Base-by-base conservation (phyloP, 2,888 invertebrate species). In the Heterodera filipjevi region DNA sequence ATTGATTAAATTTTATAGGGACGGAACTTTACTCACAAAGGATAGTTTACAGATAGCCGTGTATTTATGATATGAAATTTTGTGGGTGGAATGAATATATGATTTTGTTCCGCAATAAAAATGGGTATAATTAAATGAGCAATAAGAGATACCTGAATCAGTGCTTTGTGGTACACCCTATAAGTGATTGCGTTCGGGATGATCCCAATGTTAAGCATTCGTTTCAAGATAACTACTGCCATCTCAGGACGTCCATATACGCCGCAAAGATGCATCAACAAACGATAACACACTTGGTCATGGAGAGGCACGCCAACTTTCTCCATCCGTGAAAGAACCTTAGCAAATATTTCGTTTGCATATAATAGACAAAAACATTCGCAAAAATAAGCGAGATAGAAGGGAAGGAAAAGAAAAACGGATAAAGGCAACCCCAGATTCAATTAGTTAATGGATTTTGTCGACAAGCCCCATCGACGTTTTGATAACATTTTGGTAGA, bases 171-270 rank as follows among this genome's bases (percentile, higher is more conserved):
- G 88, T 93, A 93, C 89, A 93, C 94, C 86, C 98, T 98, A 88
- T 99, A 99, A 0, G 99, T 99, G 76, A 99, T 93, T 16, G 99
- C 99, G 90, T 99, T 99, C 0, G 97, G 96, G 89, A 95, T 95
- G 64, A 99, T 92, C 0, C 95, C 95, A 64, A 94, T 94, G 32
- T 94, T 93, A 90, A 95, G 95, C 95, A 96, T 96, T 70, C 95
- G 92, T 89, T 84, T 81, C 66, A 88, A 87, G 12, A 92, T 91
- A 87, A 95, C 95, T 0, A 98, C 96, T 1, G 99, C 98, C 86
- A 99, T 91, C 78, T 95, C 93, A 0, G 99, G 98, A 89, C 95
- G 92, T 79, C 95, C 94, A 90, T 96, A 95, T 10, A 85, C 84
- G 30, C 98, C 96, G 90, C 98, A 99, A 35, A 99, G 92, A 90